phyloP scores from a whole-genome alignment of 1,140 invertebrate genomes.

The Ephestia elutella region DNA sequence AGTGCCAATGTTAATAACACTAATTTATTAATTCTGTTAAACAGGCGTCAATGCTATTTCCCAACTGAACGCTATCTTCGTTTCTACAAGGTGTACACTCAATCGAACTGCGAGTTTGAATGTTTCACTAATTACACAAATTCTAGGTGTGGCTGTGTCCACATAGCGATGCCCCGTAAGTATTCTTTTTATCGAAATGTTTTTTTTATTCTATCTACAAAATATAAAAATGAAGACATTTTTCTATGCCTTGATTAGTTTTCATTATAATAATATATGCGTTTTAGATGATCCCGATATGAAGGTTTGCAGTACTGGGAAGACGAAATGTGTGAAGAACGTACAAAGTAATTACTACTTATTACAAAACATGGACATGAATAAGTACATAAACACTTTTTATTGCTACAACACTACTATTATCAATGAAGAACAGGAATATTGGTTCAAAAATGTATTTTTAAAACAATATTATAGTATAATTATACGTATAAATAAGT shows the following conservation, averaged over 20 bases:
- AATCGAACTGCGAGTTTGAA: conserved; percentile 84
- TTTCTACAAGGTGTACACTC: conserved; percentile 83
- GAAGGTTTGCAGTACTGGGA: conserved; percentile 50
- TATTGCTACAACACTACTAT: no score
- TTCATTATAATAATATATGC: not conserved
- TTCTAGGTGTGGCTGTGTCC: conserved; percentile 78
- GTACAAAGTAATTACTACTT: conserved; percentile 46
- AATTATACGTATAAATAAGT: not conserved
- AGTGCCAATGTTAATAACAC: not conserved
- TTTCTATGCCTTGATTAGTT: no score
- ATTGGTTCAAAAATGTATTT: no score
- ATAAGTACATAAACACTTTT: no score
- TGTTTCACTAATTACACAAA: conserved; percentile 84
- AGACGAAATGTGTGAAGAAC: conserved; percentile 44
- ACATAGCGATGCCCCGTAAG: conserved; percentile 81
- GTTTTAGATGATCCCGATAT: conserved; percentile 51
- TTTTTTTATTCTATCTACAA: not conserved
- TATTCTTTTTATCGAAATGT: conserved; percentile 28
- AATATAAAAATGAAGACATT: no score
- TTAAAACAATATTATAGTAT: not conserved
- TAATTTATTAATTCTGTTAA: not conserved
- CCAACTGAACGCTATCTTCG: conserved; percentile 76
- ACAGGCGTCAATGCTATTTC: conserved; percentile 78
- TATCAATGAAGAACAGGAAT: no score
- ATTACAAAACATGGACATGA: not conserved